Evolutionary conservation across 1,140 invertebrate genomes (phyloP).

Genomic region (Drosophila kurseongensis): DNA sequence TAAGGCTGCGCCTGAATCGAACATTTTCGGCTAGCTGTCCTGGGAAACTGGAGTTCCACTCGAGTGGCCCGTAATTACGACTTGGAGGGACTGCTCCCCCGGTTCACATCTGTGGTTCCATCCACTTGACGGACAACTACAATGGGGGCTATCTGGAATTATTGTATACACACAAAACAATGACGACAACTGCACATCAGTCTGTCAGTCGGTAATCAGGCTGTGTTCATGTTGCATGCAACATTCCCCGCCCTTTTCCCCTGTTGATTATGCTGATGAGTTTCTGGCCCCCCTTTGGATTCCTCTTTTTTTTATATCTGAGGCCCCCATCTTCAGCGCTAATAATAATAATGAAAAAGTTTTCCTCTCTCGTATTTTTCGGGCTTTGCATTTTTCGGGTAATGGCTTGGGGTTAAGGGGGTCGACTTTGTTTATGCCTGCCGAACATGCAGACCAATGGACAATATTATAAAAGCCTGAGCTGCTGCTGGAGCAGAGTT

Average conservation of each 20-base stretch:
- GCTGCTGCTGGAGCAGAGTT: slow-evolving; percentile 3
- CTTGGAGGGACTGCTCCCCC: slow-evolving; percentile 3
- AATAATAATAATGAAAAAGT: slow-evolving; percentile 66
- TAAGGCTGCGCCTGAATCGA: slow-evolving; percentile 22
- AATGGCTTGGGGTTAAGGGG: slow-evolving; percentile 31
- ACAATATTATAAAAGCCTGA: slow-evolving; percentile 8
- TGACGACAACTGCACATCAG: slow-evolving; percentile 51
- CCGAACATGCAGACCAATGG: slow-evolving; percentile 22
- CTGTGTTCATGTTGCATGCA: slow-evolving; percentile 63
- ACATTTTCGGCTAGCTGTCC: slow-evolving; percentile 2
- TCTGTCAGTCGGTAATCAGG: slow-evolving; percentile 32
- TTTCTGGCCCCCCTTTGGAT: slow-evolving; percentile 16
- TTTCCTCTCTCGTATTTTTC: slow-evolving; percentile 19
- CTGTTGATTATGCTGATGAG: slow-evolving; percentile 63
- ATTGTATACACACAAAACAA: slow-evolving; percentile 50
- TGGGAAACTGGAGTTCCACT: slow-evolving; percentile 32
- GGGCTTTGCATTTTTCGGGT: slow-evolving; percentile 11
- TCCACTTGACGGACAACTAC: slow-evolving; percentile 53
- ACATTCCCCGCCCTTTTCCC: slow-evolving; percentile 37
- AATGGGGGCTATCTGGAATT: slow-evolving; percentile 45
- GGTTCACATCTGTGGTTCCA: slow-evolving; percentile 29
- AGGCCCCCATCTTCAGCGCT: slow-evolving; percentile 41
- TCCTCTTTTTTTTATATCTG: slow-evolving; percentile 18
- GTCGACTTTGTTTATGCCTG: slow-evolving; percentile 36
- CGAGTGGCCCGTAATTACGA: slow-evolving; percentile 51